Percentiles rank a stretch among this genome's conserved stretches.
Conservation (phyloP, 2,888 invertebrate species). For the Gandaritis pyraliata region DNA sequence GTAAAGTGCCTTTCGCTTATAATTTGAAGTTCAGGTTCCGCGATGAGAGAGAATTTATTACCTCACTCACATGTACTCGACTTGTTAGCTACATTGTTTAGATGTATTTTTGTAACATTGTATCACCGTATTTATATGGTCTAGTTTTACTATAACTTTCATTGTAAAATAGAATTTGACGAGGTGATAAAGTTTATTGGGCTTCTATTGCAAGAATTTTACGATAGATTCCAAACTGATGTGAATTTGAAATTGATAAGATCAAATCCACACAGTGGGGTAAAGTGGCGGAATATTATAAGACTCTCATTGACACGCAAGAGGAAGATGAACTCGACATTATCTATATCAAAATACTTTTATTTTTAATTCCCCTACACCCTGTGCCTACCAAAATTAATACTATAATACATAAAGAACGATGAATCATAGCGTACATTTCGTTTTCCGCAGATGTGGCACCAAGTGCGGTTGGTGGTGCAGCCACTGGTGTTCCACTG, state of each 20-base stretch:
- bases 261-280: too few species aligned
- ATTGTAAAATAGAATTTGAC: not conserved
- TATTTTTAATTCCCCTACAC: too few species aligned
- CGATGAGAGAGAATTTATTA: constrained; percentile 38
- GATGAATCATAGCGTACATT: not conserved
- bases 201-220: too few species aligned
- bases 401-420: too few species aligned
- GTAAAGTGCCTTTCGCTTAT: constrained; percentile 35
- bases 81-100: constrained; percentile 11
- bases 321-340: too few species aligned
- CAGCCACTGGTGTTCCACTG: constrained; percentile 82
- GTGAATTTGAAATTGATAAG: too few species aligned
- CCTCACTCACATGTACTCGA: constrained; percentile 28
- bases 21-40: constrained; percentile 26
- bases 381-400: too few species aligned
- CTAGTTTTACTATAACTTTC: not conserved
- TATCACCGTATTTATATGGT: not conserved
- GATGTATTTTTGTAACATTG: not conserved
- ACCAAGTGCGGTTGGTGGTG: constrained; percentile 77
- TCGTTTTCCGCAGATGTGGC: constrained; percentile 66
- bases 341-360: too few species aligned
- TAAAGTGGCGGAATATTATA: too few species aligned
- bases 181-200: not conserved
- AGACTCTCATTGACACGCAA: too few species aligned
- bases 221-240: too few species aligned